Evolutionary conservation across 2,797 vertebrate species (phyloP).

Genomic region (Eptatretus atami): DNA sequence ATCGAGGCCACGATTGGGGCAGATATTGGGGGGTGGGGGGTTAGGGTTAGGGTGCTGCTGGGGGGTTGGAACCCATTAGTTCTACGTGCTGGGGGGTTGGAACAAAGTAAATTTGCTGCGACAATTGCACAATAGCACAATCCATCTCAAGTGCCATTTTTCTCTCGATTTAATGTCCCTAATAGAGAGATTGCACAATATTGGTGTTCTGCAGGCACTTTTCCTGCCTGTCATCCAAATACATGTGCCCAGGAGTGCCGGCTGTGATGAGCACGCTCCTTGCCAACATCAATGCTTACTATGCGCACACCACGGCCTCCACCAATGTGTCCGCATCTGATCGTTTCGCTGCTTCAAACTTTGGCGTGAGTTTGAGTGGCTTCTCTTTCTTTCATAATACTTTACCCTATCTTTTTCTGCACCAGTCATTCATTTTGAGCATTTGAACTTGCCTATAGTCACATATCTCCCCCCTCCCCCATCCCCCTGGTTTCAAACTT

Average conservation of each 20-base stretch:
- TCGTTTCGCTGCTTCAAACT: constrained; percentile 81
- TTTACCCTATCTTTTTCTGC: neutral
- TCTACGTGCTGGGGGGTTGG: too few relatives aligned
- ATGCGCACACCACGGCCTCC: constrained; percentile 82
- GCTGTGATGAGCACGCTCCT: constrained; percentile 94
- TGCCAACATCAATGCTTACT: constrained; percentile 95
- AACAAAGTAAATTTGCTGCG: too few relatives aligned
- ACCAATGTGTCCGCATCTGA: constrained; percentile 85
- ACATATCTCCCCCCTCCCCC: neutral
- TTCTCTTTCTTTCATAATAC: neutral
- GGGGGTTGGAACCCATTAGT: too few relatives aligned
- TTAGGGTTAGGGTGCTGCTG: too few relatives aligned
- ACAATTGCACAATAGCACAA: too few relatives aligned
- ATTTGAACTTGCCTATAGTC: neutral
- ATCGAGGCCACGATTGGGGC: too few relatives aligned
- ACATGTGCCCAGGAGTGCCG: constrained; percentile 90
- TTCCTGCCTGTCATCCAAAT: constrained; percentile 88
- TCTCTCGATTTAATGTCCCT: too few relatives aligned
- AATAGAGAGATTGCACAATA: too few relatives aligned
- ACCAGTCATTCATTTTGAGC: neutral
- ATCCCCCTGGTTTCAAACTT: neutral
- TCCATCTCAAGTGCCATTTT: too few relatives aligned
- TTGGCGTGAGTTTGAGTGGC: constrained; percentile 33
- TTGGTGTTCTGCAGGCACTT: constrained; percentile 35
- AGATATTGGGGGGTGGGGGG: too few relatives aligned